Conservation (phyloP, 2,888 invertebrate species). For the Aleiodes alternator region DNA sequence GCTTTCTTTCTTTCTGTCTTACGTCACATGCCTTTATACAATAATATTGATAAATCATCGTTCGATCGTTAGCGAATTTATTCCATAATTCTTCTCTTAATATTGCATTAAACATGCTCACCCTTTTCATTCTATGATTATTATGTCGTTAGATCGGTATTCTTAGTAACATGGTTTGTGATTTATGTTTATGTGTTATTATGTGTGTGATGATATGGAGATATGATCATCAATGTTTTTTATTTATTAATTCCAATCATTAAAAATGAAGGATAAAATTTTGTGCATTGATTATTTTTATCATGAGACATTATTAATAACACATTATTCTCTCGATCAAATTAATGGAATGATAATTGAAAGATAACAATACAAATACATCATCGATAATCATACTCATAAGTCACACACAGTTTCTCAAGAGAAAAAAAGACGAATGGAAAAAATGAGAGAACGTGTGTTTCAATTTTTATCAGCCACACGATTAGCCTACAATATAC, state of each 20-base stretch:
- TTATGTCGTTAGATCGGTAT: slow-evolving; percentile 21
- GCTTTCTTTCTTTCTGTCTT: slow-evolving; percentile 9
- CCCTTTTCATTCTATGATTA: slow-evolving; percentile 23
- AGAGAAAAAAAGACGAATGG: too few relatives aligned
- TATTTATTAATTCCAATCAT: neutral
- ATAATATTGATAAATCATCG: slow-evolving; percentile 22
- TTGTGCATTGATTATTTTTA: neutral
- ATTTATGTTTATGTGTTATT: neutral
- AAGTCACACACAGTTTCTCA: neutral
- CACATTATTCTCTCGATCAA: too few relatives aligned
- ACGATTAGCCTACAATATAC: slow-evolving; percentile 22
- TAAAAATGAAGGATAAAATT: slow-evolving; percentile 3
- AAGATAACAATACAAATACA: too few relatives aligned
- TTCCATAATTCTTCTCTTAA: neutral
- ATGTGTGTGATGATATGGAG: neutral
- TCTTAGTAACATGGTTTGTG: neutral
- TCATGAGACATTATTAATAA: too few relatives aligned
- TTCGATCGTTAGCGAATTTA: slow-evolving; percentile 14
- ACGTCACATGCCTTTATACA: slow-evolving; percentile 51
- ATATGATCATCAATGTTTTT: slow-evolving; percentile 15
- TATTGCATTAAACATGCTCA: neutral
- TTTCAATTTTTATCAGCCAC: slow-evolving; percentile 10
- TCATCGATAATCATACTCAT: slow-evolving; percentile 14
- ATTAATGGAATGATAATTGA: too few relatives aligned
- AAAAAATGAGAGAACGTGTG: neutral